Evolutionary conservation across 1,140 invertebrate species (phyloP), one percentile per base, ranked within the genome.

Genomic region (Heliconius hermathena): DNA sequence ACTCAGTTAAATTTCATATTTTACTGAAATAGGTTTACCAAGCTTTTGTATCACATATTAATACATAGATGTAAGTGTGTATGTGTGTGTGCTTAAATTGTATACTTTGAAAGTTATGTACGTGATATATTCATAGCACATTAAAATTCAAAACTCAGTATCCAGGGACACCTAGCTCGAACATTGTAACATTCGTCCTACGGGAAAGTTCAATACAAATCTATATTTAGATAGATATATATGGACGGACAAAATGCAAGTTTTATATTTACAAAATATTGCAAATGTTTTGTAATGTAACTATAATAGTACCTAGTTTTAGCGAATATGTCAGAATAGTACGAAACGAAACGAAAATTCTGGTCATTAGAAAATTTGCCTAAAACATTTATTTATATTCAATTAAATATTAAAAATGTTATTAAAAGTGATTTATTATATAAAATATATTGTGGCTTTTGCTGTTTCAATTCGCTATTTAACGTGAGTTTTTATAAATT

Each of bases 61-160:
- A 8, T 36, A 36, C 33, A 36, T 36, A 6, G 33, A 36, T 8
- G 6, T 46, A 9, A 8, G n/a, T 11, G n/a, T 57, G n/a, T 22
- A 22, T 22, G 26, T 26, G 26, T 26, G 26, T 26, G n/a, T 57
- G 54, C 54, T 57, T 11, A 11, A 57, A n/a, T 57, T 57, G n/a
- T 5, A 57, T 22, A 57, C 54, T 11, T 22, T 57, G n/a, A 57
- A 26, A 57, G n/a, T 57, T 22, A 57, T 9, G n/a, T 22, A 57
- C 16, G n/a, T 57, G 54, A 57, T 57, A 57, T 57, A 57, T 57
- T 16, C 54, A 57, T 57, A 57, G 26, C 20, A 26, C 54, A 57
- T 57, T 57, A 57, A n/a, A 57, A 57, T 57, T 57, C 54, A 36
- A 57, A 57, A 57, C 54, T 57, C 54, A n/a, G 54, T 26, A 22